phyloP scores from a whole-genome alignment of 2,797 vertebrate species.

The Alfaro cultratus region DNA sequence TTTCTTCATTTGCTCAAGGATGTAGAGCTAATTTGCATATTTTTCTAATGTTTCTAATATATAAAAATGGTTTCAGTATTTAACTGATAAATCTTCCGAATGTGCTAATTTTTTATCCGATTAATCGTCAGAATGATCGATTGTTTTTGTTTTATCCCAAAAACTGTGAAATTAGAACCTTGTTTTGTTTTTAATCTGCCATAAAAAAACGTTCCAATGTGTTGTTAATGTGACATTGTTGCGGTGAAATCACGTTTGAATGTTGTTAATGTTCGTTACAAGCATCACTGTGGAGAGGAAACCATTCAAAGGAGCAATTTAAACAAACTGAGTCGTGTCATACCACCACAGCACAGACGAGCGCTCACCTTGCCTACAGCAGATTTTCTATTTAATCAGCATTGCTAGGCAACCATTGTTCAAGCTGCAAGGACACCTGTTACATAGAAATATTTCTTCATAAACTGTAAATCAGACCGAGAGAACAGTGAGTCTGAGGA shows the following conservation, averaged over 20 bases:
- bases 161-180: not conserved
- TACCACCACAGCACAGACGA: not conserved
- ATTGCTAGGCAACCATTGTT: slow-evolving; percentile 15
- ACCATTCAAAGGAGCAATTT: slow-evolving; percentile 4
- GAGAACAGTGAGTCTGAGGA: slow-evolving; percentile 12
- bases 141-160: not conserved
- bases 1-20: too few relatives aligned
- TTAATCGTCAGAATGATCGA: too few relatives aligned
- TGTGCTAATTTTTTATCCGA: not conserved
- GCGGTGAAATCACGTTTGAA: not conserved
- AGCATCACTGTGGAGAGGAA: not conserved
- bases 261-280: not conserved
- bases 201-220: not conserved
- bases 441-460: slow-evolving; percentile 16
- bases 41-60: too few relatives aligned
- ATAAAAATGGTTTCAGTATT: too few relatives aligned
- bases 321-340: not conserved
- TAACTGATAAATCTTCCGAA: too few relatives aligned
- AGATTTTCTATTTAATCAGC: slow-evolving; percentile 19
- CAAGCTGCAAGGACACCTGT: slow-evolving; percentile 8
- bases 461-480: slow-evolving; percentile 14
- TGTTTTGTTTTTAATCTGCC: not conserved
- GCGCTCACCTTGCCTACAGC: not conserved
- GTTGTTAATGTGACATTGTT: not conserved
- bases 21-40: too few relatives aligned